Conservation (phyloP, 2,888 invertebrate genomes). For the Ligdia adustata region DNA sequence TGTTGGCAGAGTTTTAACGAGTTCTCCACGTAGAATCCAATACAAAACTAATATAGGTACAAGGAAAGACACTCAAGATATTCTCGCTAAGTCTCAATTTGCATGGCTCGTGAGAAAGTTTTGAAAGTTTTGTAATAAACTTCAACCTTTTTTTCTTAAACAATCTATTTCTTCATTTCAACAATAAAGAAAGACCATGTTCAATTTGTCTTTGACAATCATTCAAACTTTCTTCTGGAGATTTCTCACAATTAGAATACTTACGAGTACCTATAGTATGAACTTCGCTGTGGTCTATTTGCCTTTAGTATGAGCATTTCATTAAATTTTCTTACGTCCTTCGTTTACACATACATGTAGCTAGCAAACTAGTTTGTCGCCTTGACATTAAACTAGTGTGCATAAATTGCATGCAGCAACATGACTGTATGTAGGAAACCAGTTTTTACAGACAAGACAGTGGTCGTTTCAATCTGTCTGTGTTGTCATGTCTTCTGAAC, state of each 20-base stretch:
- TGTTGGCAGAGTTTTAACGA: conserved; percentile 35
- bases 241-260: too few relatives aligned
- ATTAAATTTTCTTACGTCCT: too few relatives aligned
- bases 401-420: conserved; percentile 24
- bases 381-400: conserved; percentile 38
- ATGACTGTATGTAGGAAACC: conserved; percentile 22
- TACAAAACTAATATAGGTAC: conserved; percentile 31
- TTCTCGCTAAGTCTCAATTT: conserved; percentile 12
- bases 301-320: too few relatives aligned
- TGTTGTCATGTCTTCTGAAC: background rate
- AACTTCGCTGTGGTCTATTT: too few relatives aligned
- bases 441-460: conserved; percentile 18
- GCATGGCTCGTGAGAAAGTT: background rate
- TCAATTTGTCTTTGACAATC: too few relatives aligned
- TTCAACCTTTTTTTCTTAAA: background rate
- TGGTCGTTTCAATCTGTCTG: conserved; percentile 1
- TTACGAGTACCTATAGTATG: too few relatives aligned
- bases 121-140: background rate
- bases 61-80: conserved; percentile 23
- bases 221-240: too few relatives aligned
- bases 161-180: too few relatives aligned
- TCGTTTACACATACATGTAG: conserved; percentile 4
- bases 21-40: conserved; percentile 28
- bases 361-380: conserved; percentile 22
- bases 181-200: too few relatives aligned